Percentiles rank a stretch among this genome's conserved stretches.
phyloP scores from a whole-genome alignment of 2,797 vertebrate genomes.

The Pseudotriccus pelzelni region DNA sequence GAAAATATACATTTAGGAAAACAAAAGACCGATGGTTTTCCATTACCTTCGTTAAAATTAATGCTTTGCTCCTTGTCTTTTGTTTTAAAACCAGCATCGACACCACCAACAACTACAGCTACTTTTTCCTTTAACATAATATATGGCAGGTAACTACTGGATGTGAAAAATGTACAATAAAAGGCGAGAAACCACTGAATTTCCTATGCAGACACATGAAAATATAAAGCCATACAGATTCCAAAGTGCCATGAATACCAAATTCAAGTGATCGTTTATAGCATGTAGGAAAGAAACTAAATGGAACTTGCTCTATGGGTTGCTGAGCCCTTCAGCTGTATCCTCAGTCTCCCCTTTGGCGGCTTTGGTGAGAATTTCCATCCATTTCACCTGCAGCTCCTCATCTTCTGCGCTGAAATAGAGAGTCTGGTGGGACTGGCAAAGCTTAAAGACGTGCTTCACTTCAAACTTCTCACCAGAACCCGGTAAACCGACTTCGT shows the following conservation, averaged over 20 bases:
- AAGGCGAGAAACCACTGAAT: slow-evolving; percentile 39
- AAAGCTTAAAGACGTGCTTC: slow-evolving; percentile 81
- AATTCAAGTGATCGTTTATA: slow-evolving; percentile 84
- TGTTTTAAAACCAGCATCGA: slow-evolving; percentile 44
- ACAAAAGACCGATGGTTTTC: slow-evolving; percentile 62
- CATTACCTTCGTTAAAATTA: slow-evolving; percentile 70
- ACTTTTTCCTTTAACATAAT: slow-evolving; percentile 60
- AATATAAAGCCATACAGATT: slow-evolving; percentile 74
- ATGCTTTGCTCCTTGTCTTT: slow-evolving; percentile 73
- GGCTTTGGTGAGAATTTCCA: slow-evolving; percentile 81
- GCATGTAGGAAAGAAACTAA: slow-evolving; percentile 40
- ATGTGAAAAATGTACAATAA: slow-evolving; percentile 60
- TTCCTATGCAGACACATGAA: slow-evolving; percentile 67
- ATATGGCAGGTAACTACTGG: slow-evolving; percentile 44
- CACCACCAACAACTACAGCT: slow-evolving; percentile 55
- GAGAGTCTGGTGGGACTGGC: slow-evolving; percentile 81
- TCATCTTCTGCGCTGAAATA: slow-evolving; percentile 83
- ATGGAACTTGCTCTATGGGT: slow-evolving; percentile 49
- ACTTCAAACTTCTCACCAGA: slow-evolving; percentile 77
- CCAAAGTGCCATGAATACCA: slow-evolving; percentile 86
- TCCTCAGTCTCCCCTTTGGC: slow-evolving; percentile 70
- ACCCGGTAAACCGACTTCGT: slow-evolving; percentile 75
- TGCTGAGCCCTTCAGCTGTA: slow-evolving; percentile 74
- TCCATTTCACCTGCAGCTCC: slow-evolving; percentile 84
- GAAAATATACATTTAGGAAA: slow-evolving; percentile 79